These are phyloP conservation scores for Acanthurus lineatus DNA, from an alignment of 2,797 vertebrate species.

Conservation along the genomic window DNA sequence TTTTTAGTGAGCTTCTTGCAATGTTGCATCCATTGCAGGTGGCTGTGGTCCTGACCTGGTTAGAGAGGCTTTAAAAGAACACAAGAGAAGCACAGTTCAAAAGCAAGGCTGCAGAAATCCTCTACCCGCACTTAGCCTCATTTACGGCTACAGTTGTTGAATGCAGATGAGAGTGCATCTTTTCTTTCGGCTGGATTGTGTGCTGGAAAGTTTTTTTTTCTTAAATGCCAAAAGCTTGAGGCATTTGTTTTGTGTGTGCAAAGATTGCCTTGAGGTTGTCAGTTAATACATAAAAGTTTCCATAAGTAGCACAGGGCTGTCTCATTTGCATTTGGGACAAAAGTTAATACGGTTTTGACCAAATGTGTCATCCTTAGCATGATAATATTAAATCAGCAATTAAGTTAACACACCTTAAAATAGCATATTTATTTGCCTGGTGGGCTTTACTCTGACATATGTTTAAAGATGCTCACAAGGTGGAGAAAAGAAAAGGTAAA, in stretches of 20 bases:
- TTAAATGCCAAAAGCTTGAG: slow-evolving; percentile 25
- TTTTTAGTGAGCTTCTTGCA: neutral
- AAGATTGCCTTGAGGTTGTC: slow-evolving; percentile 45
- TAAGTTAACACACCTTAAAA: neutral
- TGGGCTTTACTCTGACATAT: neutral
- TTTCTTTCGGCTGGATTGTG: slow-evolving; percentile 14
- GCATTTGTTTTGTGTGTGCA: slow-evolving; percentile 35
- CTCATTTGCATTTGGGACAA: neutral
- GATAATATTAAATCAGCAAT: slow-evolving; percentile 6
- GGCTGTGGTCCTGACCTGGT: slow-evolving; percentile 51
- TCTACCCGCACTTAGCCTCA: slow-evolving; percentile 43
- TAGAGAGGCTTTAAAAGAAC: slow-evolving; percentile 38
- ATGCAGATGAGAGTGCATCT: slow-evolving; percentile 61
- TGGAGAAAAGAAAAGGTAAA: neutral
- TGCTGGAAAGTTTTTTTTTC: neutral
- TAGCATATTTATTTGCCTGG: slow-evolving; percentile 1
- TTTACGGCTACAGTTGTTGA: slow-evolving; percentile 51
- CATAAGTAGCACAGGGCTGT: slow-evolving; percentile 23
- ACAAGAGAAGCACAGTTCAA: slow-evolving; percentile 40
- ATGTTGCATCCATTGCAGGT: neutral
- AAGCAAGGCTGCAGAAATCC: slow-evolving; percentile 63
- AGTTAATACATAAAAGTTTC: slow-evolving; percentile 44
- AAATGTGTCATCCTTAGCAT: slow-evolving; percentile 18
- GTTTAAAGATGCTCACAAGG: slow-evolving; percentile 2
- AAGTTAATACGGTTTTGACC: slow-evolving; percentile 28